These are phyloP conservation scores for Dendrocincla fuliginosa DNA, from an alignment of 2,797 vertebrate genomes.

Conservation along the genomic window DNA sequence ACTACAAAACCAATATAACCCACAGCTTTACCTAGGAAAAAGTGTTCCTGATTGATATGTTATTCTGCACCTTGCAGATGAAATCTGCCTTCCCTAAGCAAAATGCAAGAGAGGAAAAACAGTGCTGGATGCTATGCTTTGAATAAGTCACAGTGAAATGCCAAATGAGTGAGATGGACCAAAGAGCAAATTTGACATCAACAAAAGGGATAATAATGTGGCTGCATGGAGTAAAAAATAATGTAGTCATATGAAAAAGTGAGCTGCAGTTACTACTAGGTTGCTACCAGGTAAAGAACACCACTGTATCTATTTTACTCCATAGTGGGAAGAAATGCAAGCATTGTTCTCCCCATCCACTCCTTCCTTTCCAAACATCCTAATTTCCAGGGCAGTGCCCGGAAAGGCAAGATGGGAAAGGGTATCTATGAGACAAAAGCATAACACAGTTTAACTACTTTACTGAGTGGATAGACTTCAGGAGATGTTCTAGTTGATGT, in stretches of 20 bases:
- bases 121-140: not conserved
- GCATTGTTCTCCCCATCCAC: not conserved
- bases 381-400: not conserved
- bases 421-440: not conserved
- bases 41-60: not conserved
- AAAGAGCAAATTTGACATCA: not conserved
- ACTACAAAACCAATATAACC: fast-evolving
- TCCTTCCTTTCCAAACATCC: not conserved
- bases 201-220: not conserved
- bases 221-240: fast-evolving
- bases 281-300: not conserved
- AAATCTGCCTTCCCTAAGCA: not conserved
- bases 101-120: not conserved
- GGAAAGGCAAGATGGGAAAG: not conserved
- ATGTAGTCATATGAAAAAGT: not conserved
- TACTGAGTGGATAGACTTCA: not conserved
- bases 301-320: not conserved
- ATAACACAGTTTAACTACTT: not conserved
- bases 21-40: not conserved
- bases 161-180: fast-evolving
- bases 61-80: not conserved
- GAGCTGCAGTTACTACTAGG: not conserved
- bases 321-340: not conserved
- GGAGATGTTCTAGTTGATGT: not conserved
- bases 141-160: not conserved